Conservation (phyloP, 2,113 vertebrate genomes). For the Thymallus thymallus region DNA sequence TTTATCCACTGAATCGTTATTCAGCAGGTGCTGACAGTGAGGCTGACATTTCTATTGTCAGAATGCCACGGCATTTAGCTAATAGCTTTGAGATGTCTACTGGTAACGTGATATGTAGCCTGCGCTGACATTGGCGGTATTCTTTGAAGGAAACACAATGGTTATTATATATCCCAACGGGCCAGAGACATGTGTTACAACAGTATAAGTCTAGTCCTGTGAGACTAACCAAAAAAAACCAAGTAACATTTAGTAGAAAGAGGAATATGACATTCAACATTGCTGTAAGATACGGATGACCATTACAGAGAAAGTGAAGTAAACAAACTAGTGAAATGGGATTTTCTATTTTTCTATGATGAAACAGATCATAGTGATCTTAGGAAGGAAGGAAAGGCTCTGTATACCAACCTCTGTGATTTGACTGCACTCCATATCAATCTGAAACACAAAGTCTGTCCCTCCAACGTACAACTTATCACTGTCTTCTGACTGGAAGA, state of each 20-base stretch:
- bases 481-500: slow-evolving; percentile 48
- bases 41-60: neutral
- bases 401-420: slow-evolving; percentile 55
- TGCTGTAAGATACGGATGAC: neutral
- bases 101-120: neutral
- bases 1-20: neutral
- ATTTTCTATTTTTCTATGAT: neutral
- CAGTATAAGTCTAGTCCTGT: no score
- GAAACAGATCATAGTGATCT: neutral
- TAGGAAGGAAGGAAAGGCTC: neutral
- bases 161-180: neutral
- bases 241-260: neutral
- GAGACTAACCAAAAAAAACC: neutral
- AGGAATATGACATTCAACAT: slow-evolving; percentile 21
- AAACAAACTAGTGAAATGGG: neutral
- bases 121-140: neutral
- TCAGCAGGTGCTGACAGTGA: neutral
- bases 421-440: slow-evolving; percentile 39
- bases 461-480: slow-evolving; percentile 62
- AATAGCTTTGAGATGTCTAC: neutral
- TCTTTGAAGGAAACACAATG: slow-evolving; percentile 9
- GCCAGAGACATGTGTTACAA: neutral
- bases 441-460: slow-evolving; percentile 45
- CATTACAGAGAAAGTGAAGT: neutral
- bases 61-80: neutral